Percentiles rank a stretch among this genome's conserved stretches.
These are phyloP conservation scores for Procambarus virginalis DNA, from an alignment of 1,140 invertebrate genomes.

Conservation along the genomic window DNA sequence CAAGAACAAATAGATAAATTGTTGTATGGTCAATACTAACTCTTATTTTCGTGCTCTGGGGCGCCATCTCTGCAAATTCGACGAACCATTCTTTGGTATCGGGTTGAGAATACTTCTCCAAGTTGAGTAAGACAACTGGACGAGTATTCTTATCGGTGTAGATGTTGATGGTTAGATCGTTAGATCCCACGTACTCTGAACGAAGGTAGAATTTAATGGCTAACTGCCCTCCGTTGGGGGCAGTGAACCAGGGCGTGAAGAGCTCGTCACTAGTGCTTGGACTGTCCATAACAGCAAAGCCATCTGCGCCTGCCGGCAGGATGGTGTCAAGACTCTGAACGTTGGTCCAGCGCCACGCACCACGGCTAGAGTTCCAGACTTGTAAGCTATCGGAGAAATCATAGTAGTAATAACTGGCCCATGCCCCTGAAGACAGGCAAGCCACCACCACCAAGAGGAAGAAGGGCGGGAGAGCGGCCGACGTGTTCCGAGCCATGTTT, in stretches of 20 bases:
- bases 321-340: not conserved
- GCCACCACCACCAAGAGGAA: not conserved
- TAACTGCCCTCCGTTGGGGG: constrained; percentile 4
- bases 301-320: not conserved
- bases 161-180: constrained; percentile 1
- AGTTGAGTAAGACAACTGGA: not conserved
- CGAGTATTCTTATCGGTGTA: not conserved
- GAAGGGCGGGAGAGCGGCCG: not conserved
- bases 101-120: constrained; percentile 11
- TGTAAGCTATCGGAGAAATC: constrained; percentile 24
- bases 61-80: not conserved
- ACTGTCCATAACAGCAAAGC: constrained; percentile 35
- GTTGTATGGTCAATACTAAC: not conserved
- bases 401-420: not conserved
- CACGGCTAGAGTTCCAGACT: constrained; percentile 2
- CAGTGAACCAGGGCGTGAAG: constrained; percentile 27
- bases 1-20: not conserved
- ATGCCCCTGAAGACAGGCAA: not conserved
- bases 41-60: not conserved
- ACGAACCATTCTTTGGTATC: constrained; percentile 9
- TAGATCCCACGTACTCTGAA: constrained; percentile 7
- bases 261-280: constrained; percentile 20
- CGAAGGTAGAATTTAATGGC: constrained; percentile 37
- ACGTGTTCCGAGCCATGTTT: not conserved
- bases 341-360: constrained; percentile 25